Evolutionary conservation across 2,888 invertebrate species (phyloP), one percentile per base, ranked within the genome.

Genomic region (Rhaphigaster nebulosa): DNA sequence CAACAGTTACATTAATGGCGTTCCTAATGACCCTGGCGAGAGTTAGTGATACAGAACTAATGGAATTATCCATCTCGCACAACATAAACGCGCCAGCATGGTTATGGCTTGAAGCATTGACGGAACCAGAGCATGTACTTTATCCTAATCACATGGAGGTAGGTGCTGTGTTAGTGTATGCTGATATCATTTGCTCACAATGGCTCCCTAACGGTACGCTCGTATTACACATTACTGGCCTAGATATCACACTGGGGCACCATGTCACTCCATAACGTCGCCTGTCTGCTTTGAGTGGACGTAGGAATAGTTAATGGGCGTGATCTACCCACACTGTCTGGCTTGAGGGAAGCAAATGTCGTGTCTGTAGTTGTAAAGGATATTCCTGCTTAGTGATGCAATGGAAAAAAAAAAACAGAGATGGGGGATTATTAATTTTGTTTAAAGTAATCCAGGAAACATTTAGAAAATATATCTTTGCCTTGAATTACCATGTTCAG

Each of bases 81-180:
- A 29, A 15, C 65, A 29, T 29, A 65, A 60, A 65, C n/a, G 84
- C n/a, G 2, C n/a, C n/a, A 45, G 12, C 13, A n/a, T n/a, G 26
- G 45, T 84, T 84, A 50, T 41, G n/a, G 6, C n/a, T 15, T 50
- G 45, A 4, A 45, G n/a, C 26, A 50, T 84, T 13, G 45, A n/a
- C 84, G 84, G n/a, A 84, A 84, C 45, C 84, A 84, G 84, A 84
- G 84, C 84, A 84, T 84, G 84, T 15, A 45, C 45, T n/a, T 45
- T 8, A 45, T 50, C 45, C 41, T 84, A 84, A 84, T 50, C 84
- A 84, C n/a, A 1, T 15, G 38, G 26, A 84, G 84, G 84, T 45
- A 18, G 45, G 84, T n/a, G 45, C 13, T n/a, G 45, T 50, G 10
- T 0, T 26, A 0, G 41, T 3, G n/a, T 45, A 76, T 76, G 70